These are phyloP conservation scores for Acanthisitta chloris DNA, from an alignment of 2,113 vertebrate species.

Conservation along the genomic window DNA sequence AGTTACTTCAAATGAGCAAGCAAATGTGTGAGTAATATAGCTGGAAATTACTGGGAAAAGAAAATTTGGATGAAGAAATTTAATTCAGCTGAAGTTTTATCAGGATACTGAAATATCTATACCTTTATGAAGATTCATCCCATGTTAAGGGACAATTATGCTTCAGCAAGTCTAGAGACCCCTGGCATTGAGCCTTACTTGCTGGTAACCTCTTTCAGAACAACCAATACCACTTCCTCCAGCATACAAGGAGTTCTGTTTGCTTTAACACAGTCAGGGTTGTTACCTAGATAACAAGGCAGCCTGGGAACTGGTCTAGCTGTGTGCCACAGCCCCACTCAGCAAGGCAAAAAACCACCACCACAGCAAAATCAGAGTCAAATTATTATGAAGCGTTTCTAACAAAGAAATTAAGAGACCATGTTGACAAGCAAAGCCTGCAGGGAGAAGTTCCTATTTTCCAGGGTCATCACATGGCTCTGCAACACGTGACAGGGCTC, in stretches of 20 bases:
- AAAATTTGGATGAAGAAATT: background rate
- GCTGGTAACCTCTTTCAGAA: background rate
- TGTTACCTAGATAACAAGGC: background rate
- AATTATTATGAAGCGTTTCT: background rate
- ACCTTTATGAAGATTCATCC: background rate
- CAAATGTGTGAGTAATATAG: background rate
- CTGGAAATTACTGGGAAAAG: background rate
- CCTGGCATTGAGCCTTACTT: background rate
- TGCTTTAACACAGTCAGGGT: background rate
- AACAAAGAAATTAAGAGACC: background rate
- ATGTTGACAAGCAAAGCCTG: background rate
- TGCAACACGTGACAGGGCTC: background rate
- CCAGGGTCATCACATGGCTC: background rate
- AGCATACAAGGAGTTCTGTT: background rate
- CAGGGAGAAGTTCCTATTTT: background rate
- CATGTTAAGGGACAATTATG: background rate
- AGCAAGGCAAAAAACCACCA: background rate
- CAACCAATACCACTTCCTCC: background rate
- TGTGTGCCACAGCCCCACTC: background rate
- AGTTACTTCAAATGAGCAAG: background rate
- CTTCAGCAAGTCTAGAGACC: background rate
- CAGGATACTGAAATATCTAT: background rate
- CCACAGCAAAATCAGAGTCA: background rate
- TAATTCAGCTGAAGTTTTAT: background rate
- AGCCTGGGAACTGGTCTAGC: background rate